Base-by-base conservation (phyloP, 2,113 vertebrate species). In the Pristiophorus japonicus region DNA sequence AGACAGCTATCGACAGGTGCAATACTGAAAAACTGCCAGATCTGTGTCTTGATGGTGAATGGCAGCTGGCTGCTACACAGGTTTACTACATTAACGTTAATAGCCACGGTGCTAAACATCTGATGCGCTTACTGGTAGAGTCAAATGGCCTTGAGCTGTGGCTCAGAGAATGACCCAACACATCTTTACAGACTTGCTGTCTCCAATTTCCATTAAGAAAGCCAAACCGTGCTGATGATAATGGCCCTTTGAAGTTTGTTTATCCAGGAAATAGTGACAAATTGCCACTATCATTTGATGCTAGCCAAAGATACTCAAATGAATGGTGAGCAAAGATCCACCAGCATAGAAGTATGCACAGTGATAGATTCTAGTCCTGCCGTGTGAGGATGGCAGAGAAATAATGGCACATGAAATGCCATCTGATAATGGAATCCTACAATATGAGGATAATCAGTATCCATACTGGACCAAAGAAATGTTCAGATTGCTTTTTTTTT, bases 11-110 rank as follows among this genome's bases (percentile, higher is more conserved):
- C 45, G 42, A 94, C 42, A 94, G 66, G 66, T 94, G 93, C 65
- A 73, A 34, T 14, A 94, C 34, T 94, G 93, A 94, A 94, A 94
- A 70, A 94, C 65, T 94, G 62, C 65, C 92, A 94, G 92, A 94
- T 94, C 38, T 70, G 10, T 51, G 42, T 45, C 27, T 70, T 51
- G 45, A 59, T 70, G 42, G 18, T 94, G 24, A 94, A 94, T 73
- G 42, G 93, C 38, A 94, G 93, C 10, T 70, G 66, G 93, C 45
- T 94, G 93, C 20, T 67, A 51, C 1, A 67, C 38, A 27, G 12
- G 66, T 70, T 70, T 94, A 70, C 88, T 94, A 14, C 10, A 73
- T 22, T 73, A 34, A 92, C 14, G 65, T 94, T 94, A 94, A 94
- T 94, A 45, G 93, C 93, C 24, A 47, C 34, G 45, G 66, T 1